Evolutionary conservation across 2,888 invertebrate species (phyloP).

Genomic region (Proisotoma minuta): DNA sequence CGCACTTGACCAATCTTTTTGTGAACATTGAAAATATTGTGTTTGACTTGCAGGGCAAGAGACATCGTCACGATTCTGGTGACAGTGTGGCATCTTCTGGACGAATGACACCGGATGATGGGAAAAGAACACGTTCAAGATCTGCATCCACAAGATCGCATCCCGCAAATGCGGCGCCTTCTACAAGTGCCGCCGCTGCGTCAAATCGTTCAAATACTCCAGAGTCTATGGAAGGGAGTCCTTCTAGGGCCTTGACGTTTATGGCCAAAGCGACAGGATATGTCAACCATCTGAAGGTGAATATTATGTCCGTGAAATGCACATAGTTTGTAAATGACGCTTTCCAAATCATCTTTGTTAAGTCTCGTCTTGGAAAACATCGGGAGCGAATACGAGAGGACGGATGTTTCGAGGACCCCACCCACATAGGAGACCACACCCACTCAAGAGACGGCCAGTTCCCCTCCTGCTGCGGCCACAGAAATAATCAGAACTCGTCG

Average conservation of each 20-base stretch:
- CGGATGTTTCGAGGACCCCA: slow-evolving; percentile 10
- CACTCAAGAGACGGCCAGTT: slow-evolving; percentile 7
- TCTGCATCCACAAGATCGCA: too few relatives aligned
- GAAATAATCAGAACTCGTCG: slow-evolving; percentile 34
- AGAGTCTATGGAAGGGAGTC: slow-evolving; percentile 37
- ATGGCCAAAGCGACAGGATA: slow-evolving; percentile 46
- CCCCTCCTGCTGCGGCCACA: slow-evolving; percentile 43
- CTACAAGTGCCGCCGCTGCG: too few relatives aligned
- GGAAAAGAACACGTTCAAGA: too few relatives aligned
- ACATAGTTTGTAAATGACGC: too few relatives aligned
- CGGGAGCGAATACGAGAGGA: slow-evolving; percentile 37
- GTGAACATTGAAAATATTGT: too few relatives aligned
- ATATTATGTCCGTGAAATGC: too few relatives aligned
- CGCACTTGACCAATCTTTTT: too few relatives aligned
- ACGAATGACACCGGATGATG: slow-evolving; percentile 14
- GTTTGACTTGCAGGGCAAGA: slow-evolving; percentile 34
- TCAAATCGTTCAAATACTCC: slow-evolving; percentile 35
- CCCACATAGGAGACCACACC: not conserved
- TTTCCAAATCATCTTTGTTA: slow-evolving; percentile 9
- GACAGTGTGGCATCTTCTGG: slow-evolving; percentile 31
- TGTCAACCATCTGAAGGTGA: slow-evolving; percentile 47
- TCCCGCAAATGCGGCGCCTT: too few relatives aligned
- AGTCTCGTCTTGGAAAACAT: slow-evolving; percentile 45
- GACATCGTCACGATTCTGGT: slow-evolving; percentile 41
- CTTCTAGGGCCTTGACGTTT: slow-evolving; percentile 35